phyloP scores from a whole-genome alignment of 2,888 invertebrate genomes.

The Acanthosepion pharaonis region DNA sequence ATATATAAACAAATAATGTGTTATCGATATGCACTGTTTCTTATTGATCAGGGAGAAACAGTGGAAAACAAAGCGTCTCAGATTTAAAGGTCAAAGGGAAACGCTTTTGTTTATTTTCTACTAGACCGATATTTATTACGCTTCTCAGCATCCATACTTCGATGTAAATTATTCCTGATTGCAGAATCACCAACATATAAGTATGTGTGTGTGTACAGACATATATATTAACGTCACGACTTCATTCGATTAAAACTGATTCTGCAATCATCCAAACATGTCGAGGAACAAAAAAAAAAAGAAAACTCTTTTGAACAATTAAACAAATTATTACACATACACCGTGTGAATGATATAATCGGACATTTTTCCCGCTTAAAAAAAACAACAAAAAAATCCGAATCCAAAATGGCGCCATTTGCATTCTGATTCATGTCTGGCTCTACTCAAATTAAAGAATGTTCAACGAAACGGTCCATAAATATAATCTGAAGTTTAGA shows the following conservation, averaged over 20 bases:
- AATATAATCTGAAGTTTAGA: neutral
- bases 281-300: neutral
- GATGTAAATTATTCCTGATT: too few relatives aligned
- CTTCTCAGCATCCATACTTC: too few relatives aligned
- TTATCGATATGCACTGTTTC: too few relatives aligned
- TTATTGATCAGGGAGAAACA: too few relatives aligned
- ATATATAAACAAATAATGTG: too few relatives aligned
- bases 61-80: too few relatives aligned
- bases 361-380: neutral
- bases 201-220: neutral
- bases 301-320: neutral
- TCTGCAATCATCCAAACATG: neutral
- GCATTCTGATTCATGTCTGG: neutral
- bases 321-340: neutral
- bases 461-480: neutral
- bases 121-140: too few relatives aligned
- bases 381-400: too few relatives aligned
- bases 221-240: neutral
- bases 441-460: neutral
- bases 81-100: too few relatives aligned
- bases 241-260: neutral
- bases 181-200: neutral
- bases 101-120: too few relatives aligned
- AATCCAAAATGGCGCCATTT: neutral
- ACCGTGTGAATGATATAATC: neutral